Evolutionary conservation across 2,888 invertebrate genomes (phyloP).

Genomic region (Arctia plantaginis): DNA sequence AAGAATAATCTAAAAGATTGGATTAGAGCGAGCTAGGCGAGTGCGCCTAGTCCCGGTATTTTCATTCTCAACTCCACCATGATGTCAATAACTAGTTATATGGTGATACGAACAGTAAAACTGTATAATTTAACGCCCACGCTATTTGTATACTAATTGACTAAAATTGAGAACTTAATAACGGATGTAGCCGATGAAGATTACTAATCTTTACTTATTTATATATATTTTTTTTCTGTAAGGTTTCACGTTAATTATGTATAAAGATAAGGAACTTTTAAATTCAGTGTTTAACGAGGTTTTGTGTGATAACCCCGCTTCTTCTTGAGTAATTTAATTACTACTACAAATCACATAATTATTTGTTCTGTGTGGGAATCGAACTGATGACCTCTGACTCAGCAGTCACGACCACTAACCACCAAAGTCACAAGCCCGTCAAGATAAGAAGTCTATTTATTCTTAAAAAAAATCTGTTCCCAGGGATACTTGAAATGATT

Average conservation of each 20-base stretch:
- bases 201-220: slow-evolving; percentile 9
- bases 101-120: slow-evolving; percentile 3
- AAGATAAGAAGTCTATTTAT: too few relatives aligned
- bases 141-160: slow-evolving; percentile 15
- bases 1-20: not conserved
- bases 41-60: not conserved
- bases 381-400: not conserved
- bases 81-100: slow-evolving; percentile 5
- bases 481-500: not conserved
- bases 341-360: not conserved
- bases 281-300: not conserved
- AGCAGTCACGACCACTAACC: not conserved
- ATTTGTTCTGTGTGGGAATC: not conserved
- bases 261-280: not conserved
- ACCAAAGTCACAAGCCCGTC: not conserved
- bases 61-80: slow-evolving; percentile 3
- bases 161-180: slow-evolving; percentile 21
- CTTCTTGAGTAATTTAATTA: not conserved
- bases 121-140: slow-evolving; percentile 22
- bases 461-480: too few relatives aligned
- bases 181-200: slow-evolving; percentile 15
- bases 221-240: not conserved
- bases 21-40: too few relatives aligned
- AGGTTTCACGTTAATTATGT: not conserved
- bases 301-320: not conserved